phyloP scores from a whole-genome alignment of 2,888 invertebrate genomes.

The Melanchra persicariae region DNA sequence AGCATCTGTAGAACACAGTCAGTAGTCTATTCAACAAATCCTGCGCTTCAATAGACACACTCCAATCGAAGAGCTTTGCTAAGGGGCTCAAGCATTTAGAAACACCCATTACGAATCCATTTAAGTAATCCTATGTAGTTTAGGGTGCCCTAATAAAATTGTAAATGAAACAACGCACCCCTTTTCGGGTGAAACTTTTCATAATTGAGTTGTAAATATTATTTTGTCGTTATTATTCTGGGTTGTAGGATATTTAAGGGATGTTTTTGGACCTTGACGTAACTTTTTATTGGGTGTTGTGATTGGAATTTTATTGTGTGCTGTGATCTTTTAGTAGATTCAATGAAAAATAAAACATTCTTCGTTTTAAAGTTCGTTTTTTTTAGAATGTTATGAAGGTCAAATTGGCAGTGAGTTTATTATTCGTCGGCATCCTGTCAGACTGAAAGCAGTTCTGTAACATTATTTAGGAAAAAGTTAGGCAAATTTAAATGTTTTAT shows the following conservation, averaged over 20 bases:
- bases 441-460: too few relatives aligned
- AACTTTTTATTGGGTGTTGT: slow-evolving; percentile 17
- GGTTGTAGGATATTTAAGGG: slow-evolving; percentile 25
- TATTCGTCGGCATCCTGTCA: too few relatives aligned
- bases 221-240: slow-evolving; percentile 56
- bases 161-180: slow-evolving; percentile 67
- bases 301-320: slow-evolving; percentile 9
- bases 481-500: too few relatives aligned
- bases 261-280: slow-evolving; percentile 26
- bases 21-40: slow-evolving; percentile 30
- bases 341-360: too few relatives aligned
- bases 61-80: slow-evolving; percentile 43
- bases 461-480: too few relatives aligned
- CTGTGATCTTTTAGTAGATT: neutral
- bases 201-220: slow-evolving; percentile 65
- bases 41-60: slow-evolving; percentile 29
- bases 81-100: slow-evolving; percentile 71
- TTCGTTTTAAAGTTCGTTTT: too few relatives aligned
- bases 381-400: too few relatives aligned
- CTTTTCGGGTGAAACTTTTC: slow-evolving; percentile 61
- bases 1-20: neutral
- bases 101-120: slow-evolving; percentile 78
- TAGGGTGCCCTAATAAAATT: slow-evolving; percentile 73
- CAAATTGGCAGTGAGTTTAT: too few relatives aligned
- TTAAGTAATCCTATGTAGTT: slow-evolving; percentile 76